Evolutionary conservation across 2,113 vertebrate species (phyloP).

Genomic region (Scortum barcoo): DNA sequence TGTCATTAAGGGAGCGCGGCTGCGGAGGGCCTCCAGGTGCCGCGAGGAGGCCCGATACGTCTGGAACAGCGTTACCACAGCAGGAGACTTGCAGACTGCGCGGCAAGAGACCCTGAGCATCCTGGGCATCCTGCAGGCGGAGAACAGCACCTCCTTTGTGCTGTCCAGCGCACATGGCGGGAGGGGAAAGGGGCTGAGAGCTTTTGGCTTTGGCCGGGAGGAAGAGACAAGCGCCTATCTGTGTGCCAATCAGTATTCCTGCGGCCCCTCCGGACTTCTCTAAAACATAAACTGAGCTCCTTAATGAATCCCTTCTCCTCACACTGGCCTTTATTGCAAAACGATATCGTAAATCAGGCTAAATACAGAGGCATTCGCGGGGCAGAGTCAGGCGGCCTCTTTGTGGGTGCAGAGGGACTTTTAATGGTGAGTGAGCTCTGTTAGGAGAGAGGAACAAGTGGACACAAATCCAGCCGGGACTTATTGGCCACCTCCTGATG

Average conservation of each 20-base stretch:
- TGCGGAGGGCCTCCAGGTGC: constrained; percentile 69
- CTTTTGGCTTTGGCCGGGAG: constrained; percentile 60
- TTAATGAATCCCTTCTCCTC: constrained; percentile 83
- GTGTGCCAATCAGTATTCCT: constrained; percentile 83
- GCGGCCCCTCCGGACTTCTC: constrained; percentile 63
- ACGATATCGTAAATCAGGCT: constrained; percentile 83
- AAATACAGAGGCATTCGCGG: constrained; percentile 68
- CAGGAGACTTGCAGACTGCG: constrained; percentile 46
- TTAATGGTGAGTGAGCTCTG: constrained; percentile 58
- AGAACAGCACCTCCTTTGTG: constrained; percentile 71
- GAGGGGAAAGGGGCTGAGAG: constrained; percentile 59
- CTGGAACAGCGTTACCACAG: constrained; percentile 62
- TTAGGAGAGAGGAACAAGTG: constrained; percentile 40
- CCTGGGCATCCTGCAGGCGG: constrained; percentile 60
- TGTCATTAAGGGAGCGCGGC: constrained; percentile 55
- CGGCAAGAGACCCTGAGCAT: constrained; percentile 52
- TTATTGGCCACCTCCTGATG: constrained; percentile 31
- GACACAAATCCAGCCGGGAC: constrained; percentile 48
- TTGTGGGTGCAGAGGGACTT: constrained; percentile 59
- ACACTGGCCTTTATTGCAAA: constrained; percentile 73
- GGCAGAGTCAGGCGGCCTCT: constrained; percentile 56
- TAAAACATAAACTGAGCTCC: constrained; percentile 76
- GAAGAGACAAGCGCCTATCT: constrained; percentile 78
- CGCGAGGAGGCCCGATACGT: constrained; percentile 52
- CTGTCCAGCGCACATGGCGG: constrained; percentile 56